These are phyloP conservation scores for Melanotaenia maccullochi DNA, from an alignment of 2,797 vertebrate genomes.

Conservation along the genomic window DNA sequence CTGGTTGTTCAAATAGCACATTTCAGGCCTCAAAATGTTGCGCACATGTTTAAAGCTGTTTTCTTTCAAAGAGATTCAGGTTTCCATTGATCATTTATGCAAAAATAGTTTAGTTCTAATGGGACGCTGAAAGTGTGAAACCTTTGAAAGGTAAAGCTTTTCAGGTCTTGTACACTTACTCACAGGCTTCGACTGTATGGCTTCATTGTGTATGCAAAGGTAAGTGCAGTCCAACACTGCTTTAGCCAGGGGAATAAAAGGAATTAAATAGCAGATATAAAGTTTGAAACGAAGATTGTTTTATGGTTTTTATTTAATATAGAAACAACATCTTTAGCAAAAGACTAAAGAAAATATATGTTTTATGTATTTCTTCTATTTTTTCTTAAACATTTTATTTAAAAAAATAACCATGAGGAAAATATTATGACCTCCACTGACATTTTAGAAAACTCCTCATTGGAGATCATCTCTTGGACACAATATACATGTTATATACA, in stretches of 20 bases:
- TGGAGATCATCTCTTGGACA: not conserved
- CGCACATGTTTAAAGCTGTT: not conserved
- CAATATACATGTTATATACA: no score
- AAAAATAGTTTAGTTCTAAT: not conserved
- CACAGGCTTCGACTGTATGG: conserved; percentile 5
- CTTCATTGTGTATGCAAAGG: conserved; percentile 27
- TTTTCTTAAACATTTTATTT: not conserved
- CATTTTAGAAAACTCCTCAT: not conserved
- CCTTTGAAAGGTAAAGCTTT: conserved; percentile 19
- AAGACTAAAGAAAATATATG: no score
- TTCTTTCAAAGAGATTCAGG: not conserved
- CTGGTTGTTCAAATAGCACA: conserved; percentile 13
- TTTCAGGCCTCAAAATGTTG: conserved; percentile 9
- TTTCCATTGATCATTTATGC: conserved; percentile 15
- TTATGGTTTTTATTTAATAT: not conserved
- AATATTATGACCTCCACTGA: not conserved
- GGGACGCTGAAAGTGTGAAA: conserved; percentile 31
- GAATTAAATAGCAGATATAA: conserved; percentile 1
- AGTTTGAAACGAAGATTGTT: conserved; percentile 9
- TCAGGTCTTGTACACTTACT: conserved; percentile 17
- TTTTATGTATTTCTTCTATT: not conserved
- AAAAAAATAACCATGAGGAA: no score
- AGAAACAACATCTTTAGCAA: not conserved
- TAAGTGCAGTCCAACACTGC: conserved; percentile 19
- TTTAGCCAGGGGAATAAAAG: not conserved